These are phyloP conservation scores for Caenorhabditis sp. DNA, from an alignment of 2,888 invertebrate genomes.

Conservation along the genomic window DNA sequence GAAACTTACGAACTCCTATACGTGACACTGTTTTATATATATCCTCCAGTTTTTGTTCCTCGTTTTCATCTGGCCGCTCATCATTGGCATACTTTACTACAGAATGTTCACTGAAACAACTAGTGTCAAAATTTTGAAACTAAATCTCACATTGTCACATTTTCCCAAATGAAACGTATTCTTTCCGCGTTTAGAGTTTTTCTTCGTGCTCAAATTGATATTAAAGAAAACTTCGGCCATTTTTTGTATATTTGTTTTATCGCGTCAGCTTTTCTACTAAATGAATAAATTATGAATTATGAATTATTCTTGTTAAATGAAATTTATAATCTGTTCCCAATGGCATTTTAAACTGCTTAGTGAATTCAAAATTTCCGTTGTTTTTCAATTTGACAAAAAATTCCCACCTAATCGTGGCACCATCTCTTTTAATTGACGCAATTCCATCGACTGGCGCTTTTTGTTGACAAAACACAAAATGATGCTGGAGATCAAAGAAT, in stretches of 20 bases:
- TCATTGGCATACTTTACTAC: constrained; percentile 39
- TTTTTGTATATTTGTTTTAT: no score
- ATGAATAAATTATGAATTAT: no score
- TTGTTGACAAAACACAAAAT: constrained; percentile 38
- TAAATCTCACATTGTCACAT: not conserved
- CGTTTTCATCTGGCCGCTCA: constrained; percentile 36
- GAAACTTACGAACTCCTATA: constrained; percentile 38
- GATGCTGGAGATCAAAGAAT: constrained; percentile 44
- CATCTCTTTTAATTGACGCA: constrained; percentile 34
- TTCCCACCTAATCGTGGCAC: constrained; percentile 32
- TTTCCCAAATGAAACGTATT: no score
- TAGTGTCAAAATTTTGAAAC: not conserved
- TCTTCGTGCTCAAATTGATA: not conserved
- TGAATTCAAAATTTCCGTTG: no score
- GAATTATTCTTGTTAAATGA: no score
- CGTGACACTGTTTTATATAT: constrained; percentile 40
- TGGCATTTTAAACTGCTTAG: no score
- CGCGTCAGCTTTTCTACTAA: no score
- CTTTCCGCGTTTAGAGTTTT: no score
- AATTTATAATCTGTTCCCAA: no score
- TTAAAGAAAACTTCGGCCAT: not conserved
- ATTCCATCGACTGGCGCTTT: constrained; percentile 39
- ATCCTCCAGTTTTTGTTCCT: constrained; percentile 29
- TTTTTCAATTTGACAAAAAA: not conserved
- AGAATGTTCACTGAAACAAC: constrained; percentile 30